Percentiles rank a stretch among this genome's conserved stretches.
phyloP scores from a whole-genome alignment of 2,888 invertebrate species.

The Melanchra persicariae region DNA sequence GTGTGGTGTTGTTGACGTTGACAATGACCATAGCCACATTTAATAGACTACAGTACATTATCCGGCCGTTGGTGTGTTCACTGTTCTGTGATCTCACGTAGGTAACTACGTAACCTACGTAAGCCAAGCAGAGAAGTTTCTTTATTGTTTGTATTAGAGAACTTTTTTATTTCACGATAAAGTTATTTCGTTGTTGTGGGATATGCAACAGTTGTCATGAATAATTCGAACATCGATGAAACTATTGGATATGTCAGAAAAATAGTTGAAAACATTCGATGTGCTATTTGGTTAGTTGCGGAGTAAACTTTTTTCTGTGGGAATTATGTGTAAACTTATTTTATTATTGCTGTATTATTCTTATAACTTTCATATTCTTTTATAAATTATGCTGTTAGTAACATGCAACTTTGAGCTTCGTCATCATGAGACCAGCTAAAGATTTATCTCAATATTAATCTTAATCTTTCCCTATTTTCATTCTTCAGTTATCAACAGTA shows the following conservation, averaged over 20 bases:
- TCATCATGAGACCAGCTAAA: background rate
- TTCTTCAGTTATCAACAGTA: background rate
- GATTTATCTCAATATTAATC: background rate
- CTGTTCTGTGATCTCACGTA: no score
- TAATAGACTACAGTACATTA: no score
- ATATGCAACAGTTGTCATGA: conserved; percentile 70
- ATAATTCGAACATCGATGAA: conserved; percentile 71
- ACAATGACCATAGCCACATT: no score
- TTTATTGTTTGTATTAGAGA: background rate
- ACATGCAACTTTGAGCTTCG: background rate
- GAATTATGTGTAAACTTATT: background rate
- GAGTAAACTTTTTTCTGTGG: background rate
- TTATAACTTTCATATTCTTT: background rate
- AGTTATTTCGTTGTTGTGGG: background rate
- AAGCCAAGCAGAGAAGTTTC: no score
- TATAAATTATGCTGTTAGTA: background rate
- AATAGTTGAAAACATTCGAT: conserved; percentile 77
- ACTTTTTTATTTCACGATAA: conserved; percentile 4
- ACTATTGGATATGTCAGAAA: conserved; percentile 75
- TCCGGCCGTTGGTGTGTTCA: no score
- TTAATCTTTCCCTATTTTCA: background rate
- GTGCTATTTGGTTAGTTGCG: conserved; percentile 78
- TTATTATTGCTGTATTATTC: background rate
- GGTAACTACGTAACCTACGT: no score
- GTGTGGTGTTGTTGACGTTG: no score